Conservation (phyloP, 1,140 invertebrate species). For the Scaptodrosophila lebanonensis region DNA sequence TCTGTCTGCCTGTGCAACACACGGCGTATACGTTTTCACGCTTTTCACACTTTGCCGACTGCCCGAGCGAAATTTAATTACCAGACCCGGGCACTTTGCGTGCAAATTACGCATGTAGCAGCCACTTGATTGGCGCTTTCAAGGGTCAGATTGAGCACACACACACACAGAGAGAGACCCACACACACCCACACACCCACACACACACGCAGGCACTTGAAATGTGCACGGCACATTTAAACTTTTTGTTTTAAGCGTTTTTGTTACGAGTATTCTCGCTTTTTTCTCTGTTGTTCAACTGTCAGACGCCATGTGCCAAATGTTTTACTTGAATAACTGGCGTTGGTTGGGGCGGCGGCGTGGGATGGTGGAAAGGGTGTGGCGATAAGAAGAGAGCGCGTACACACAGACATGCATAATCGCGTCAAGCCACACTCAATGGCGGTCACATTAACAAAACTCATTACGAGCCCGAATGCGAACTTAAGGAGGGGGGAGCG, state of each 20-base stretch:
- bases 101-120: constrained; percentile 71
- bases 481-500: neutral
- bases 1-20: constrained; percentile 38
- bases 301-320: constrained; percentile 3
- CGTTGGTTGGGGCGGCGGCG: constrained; percentile 12
- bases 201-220: constrained; percentile 8
- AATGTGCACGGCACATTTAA: neutral
- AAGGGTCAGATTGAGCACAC: constrained; percentile 58
- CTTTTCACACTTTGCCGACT: constrained; percentile 61
- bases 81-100: constrained; percentile 53
- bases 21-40: constrained; percentile 65
- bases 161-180: constrained; percentile 26
- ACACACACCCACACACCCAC: neutral
- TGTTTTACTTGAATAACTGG: neutral
- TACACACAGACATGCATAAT: too few relatives aligned
- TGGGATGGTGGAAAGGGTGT: too few relatives aligned
- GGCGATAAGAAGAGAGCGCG: too few relatives aligned
- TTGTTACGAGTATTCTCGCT: too few relatives aligned
- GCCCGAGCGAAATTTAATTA: constrained; percentile 60
- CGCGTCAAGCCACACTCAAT: too few relatives aligned
- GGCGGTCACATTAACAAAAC: constrained; percentile 67
- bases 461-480: constrained; percentile 49
- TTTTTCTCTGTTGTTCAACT: too few relatives aligned
- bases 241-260: neutral
- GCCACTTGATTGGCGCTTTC: constrained; percentile 66